These are phyloP conservation scores for Druceiella hillmani DNA, from an alignment of 2,888 invertebrate species.

Conservation along the genomic window DNA sequence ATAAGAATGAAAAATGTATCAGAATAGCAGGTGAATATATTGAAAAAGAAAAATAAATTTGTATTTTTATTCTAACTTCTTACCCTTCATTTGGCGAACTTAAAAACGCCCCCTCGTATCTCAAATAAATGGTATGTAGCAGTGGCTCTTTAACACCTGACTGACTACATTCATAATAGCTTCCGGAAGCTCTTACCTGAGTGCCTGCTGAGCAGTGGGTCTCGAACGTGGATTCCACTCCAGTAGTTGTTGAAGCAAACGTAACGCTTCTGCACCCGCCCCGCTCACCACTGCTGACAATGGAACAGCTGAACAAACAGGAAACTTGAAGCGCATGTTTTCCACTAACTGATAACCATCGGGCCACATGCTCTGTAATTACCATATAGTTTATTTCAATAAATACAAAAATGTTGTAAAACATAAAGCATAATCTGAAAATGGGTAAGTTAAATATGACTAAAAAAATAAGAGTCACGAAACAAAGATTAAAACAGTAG, in stretches of 20 bases:
- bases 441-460: background rate
- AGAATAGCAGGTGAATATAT: too few species aligned
- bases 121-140: too few species aligned
- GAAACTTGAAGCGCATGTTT: conserved; percentile 94
- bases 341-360: conserved; percentile 92
- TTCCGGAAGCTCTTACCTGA: conserved; percentile 52
- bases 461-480: too few species aligned
- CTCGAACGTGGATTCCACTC: conserved; percentile 90
- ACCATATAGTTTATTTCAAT: background rate
- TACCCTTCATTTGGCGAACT: too few species aligned
- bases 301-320: conserved; percentile 77
- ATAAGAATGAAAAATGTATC: too few species aligned
- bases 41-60: too few species aligned
- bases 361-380: conserved; percentile 77
- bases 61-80: too few species aligned
- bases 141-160: conserved; percentile 5
- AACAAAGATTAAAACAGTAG: too few species aligned
- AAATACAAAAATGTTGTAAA: too few species aligned
- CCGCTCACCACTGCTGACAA: conserved; percentile 75
- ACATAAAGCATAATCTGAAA: too few species aligned
- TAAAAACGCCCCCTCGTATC: too few species aligned
- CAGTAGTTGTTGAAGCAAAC: conserved; percentile 79
- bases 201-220: conserved; percentile 83
- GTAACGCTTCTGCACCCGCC: conserved; percentile 76
- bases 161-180: conserved; percentile 11